phyloP scores from a whole-genome alignment of 1,140 invertebrate species.

The Pantala flavescens region DNA sequence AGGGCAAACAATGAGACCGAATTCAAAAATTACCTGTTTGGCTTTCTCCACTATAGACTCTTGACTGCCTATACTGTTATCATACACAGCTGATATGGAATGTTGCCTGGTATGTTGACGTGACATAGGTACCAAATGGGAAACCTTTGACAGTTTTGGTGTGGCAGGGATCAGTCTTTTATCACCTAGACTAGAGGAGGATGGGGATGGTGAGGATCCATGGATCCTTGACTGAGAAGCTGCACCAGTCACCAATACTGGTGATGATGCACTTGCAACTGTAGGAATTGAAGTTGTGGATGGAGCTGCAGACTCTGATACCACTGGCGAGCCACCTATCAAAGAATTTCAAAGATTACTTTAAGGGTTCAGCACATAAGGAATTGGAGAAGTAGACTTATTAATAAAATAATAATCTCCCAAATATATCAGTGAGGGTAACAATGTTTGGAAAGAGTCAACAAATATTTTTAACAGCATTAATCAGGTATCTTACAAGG shows the following conservation, averaged over 20 bases:
- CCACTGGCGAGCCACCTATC: conserved; percentile 42
- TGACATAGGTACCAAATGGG: conserved; percentile 12
- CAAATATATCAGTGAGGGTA: too few species aligned
- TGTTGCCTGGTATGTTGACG: conserved; percentile 25
- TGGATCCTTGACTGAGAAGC: background rate
- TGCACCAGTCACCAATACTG: conserved; percentile 15
- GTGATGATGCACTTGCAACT: conserved; percentile 23
- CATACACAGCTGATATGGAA: conserved; percentile 40
- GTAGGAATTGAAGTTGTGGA: conserved; percentile 22
- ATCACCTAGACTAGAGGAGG: conserved; percentile 13
- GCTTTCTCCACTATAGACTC: conserved; percentile 80
- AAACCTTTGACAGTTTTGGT: conserved; percentile 16
- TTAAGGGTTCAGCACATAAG: too few species aligned
- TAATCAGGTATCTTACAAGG: too few species aligned
- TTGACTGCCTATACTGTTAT: conserved; percentile 42
- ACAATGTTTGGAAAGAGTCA: too few species aligned
- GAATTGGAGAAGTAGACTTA: too few species aligned
- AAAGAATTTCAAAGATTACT: conserved; percentile 22
- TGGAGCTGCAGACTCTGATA: conserved; percentile 23
- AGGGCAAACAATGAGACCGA: background rate
- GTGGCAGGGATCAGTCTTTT: conserved; percentile 12
- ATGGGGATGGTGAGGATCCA: background rate
- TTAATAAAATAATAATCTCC: too few species aligned
- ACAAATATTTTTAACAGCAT: too few species aligned
- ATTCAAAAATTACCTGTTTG: conserved; percentile 52